Conservation (phyloP, 1,140 invertebrate genomes). For the Steinernema feltiae region DNA sequence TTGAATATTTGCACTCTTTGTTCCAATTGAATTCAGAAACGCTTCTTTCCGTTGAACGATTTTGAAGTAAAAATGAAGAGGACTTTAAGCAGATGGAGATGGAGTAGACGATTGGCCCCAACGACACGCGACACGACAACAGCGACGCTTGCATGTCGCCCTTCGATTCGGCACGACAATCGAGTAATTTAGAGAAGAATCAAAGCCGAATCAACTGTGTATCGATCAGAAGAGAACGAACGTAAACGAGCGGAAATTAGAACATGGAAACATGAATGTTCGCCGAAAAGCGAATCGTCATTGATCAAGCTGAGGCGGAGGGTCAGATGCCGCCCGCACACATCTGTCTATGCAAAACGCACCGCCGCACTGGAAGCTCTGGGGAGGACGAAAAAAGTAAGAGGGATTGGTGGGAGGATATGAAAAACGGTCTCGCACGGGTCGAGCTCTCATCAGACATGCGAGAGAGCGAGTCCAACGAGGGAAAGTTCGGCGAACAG, state of each 20-base stretch:
- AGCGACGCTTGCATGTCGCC: no score
- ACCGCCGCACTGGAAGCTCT: neutral
- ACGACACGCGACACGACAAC: no score
- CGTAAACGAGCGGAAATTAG: neutral
- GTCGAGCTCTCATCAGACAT: neutral
- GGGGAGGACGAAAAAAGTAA: neutral
- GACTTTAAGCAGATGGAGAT: neutral
- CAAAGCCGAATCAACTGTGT: neutral
- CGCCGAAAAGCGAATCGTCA: conserved; percentile 13
- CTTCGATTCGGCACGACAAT: no score
- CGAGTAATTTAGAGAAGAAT: no score
- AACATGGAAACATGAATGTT: conserved; percentile 28
- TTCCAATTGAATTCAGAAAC: no score
- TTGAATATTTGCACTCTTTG: no score
- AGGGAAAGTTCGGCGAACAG: neutral
- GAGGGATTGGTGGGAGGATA: neutral
- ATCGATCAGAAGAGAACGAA: neutral
- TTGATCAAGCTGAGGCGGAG: neutral
- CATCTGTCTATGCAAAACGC: conserved; percentile 3
- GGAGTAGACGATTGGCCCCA: no score
- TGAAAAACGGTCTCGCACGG: conserved; percentile 13
- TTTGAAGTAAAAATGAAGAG: neutral
- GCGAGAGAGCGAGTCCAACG: neutral
- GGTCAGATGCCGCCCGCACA: conserved; percentile 14
- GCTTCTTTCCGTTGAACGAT: neutral